These are phyloP conservation scores for Caenorhabditis sp. DNA, from an alignment of 2,888 invertebrate species.

Conservation along the genomic window DNA sequence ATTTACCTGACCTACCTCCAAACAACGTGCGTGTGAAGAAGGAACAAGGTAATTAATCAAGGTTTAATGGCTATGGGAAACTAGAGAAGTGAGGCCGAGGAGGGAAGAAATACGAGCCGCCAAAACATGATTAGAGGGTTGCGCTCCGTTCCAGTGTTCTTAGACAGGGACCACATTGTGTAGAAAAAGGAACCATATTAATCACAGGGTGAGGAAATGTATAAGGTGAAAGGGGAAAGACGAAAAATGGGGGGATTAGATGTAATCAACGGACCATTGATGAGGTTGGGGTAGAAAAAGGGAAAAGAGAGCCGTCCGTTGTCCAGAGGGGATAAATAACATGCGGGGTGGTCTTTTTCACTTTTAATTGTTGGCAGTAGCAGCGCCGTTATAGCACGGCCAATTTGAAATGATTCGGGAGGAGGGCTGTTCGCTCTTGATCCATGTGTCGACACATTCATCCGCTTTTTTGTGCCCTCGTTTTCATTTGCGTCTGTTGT, in stretches of 20 bases:
- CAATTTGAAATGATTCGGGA: slow-evolving; percentile 48
- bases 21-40: slow-evolving; percentile 25
- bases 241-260: slow-evolving; percentile 34
- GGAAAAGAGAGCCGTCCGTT: background rate
- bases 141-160: too few species aligned
- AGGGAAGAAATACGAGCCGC: slow-evolving; percentile 45
- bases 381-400: slow-evolving; percentile 37
- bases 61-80: slow-evolving; percentile 55
- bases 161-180: background rate
- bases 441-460: slow-evolving; percentile 39
- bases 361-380: slow-evolving; percentile 14
- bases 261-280: slow-evolving; percentile 52
- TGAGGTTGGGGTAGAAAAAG: background rate
- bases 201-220: slow-evolving; percentile 15
- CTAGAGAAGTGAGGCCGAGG: slow-evolving; percentile 27
- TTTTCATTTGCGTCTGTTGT: slow-evolving; percentile 4
- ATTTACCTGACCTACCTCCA: slow-evolving; percentile 51
- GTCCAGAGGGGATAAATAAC: slow-evolving; percentile 8
- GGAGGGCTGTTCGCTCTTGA: slow-evolving; percentile 9
- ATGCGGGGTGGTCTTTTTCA: slow-evolving; percentile 1
- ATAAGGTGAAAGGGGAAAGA: slow-evolving; percentile 5
- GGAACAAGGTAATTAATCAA: slow-evolving; percentile 55
- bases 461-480: slow-evolving; percentile 16
- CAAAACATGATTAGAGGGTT: slow-evolving; percentile 50
- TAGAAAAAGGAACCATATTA: slow-evolving; percentile 14